phyloP scores from a whole-genome alignment of 2,113 vertebrate genomes.

The Pristiophorus japonicus region DNA sequence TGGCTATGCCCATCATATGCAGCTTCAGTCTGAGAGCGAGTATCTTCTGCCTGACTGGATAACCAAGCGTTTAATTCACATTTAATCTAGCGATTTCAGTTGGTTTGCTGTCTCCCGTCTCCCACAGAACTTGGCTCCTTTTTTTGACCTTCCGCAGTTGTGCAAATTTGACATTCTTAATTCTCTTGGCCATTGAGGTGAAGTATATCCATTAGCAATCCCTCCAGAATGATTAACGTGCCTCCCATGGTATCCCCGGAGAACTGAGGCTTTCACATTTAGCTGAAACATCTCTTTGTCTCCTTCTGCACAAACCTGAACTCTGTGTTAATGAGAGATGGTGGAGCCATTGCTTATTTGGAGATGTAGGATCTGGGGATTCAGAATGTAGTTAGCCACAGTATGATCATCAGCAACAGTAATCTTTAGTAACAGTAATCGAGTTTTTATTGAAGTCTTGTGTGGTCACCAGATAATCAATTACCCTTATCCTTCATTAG shows the following conservation, averaged over 20 bases:
- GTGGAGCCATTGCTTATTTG: background rate
- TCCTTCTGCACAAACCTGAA: background rate
- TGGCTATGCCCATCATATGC: background rate
- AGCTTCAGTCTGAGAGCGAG: background rate
- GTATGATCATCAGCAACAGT: background rate
- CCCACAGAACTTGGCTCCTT: background rate
- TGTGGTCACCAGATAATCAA: background rate
- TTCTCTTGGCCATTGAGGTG: background rate
- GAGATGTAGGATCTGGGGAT: background rate
- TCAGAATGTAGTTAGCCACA: background rate
- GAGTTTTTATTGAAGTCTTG: background rate
- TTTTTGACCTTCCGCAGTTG: background rate
- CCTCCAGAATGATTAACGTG: background rate
- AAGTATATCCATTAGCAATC: background rate
- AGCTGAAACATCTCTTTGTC: background rate
- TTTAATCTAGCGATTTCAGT: background rate
- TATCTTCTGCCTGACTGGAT: background rate
- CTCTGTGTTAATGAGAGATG: background rate
- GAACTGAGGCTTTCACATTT: background rate
- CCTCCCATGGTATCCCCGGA: background rate
- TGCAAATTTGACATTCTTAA: background rate
- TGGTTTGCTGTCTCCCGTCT: background rate
- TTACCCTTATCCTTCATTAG: background rate
- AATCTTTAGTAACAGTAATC: background rate
- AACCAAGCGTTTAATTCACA: background rate